A percentile compares a stretch with the other conserved stretches of the same genome.
phyloP scores from a whole-genome alignment of 2,888 invertebrate species.

The Leptothorax acervorum region DNA sequence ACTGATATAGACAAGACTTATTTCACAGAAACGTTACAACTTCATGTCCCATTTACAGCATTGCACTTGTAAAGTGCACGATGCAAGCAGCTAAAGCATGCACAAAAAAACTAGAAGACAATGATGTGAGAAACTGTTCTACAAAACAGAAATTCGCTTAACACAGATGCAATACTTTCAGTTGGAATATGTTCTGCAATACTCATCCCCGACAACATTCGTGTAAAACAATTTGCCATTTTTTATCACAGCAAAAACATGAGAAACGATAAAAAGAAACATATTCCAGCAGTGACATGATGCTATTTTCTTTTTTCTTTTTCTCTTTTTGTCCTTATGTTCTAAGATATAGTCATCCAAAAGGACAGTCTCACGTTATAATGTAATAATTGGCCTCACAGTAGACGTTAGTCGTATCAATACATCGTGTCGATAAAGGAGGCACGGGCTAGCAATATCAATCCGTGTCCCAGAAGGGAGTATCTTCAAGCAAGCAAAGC shows the following conservation, averaged over 20 bases:
- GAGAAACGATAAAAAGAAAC: conserved; percentile 40
- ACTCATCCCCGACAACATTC: conserved; percentile 9
- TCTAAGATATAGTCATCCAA: conserved; percentile 60
- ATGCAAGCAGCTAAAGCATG: conserved; percentile 82
- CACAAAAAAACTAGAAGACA: conserved; percentile 78
- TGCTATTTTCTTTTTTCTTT: conserved; percentile 35
- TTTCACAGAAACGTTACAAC: conserved; percentile 51
- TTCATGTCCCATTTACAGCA: conserved; percentile 55
- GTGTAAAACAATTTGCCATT: background rate
- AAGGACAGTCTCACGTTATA: conserved; percentile 58
- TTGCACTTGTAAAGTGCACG: conserved; percentile 67
- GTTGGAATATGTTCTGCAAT: conserved; percentile 71
- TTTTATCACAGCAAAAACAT: conserved; percentile 8
- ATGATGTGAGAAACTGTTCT: conserved; percentile 77
- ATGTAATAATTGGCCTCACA: conserved; percentile 52
- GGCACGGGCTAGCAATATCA: conserved; percentile 73
- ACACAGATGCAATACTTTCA: conserved; percentile 74
- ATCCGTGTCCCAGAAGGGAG: conserved; percentile 67
- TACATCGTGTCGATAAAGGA: conserved; percentile 57
- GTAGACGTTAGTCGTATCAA: conserved; percentile 51
- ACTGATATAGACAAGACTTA: conserved; percentile 49
- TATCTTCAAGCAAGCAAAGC: conserved; percentile 80
- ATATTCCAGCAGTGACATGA: conserved; percentile 65
- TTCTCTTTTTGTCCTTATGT: conserved; percentile 43
- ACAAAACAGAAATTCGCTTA: conserved; percentile 73